Conservation (phyloP, 2,797 vertebrate genomes). For the Hirundo rustica region DNA sequence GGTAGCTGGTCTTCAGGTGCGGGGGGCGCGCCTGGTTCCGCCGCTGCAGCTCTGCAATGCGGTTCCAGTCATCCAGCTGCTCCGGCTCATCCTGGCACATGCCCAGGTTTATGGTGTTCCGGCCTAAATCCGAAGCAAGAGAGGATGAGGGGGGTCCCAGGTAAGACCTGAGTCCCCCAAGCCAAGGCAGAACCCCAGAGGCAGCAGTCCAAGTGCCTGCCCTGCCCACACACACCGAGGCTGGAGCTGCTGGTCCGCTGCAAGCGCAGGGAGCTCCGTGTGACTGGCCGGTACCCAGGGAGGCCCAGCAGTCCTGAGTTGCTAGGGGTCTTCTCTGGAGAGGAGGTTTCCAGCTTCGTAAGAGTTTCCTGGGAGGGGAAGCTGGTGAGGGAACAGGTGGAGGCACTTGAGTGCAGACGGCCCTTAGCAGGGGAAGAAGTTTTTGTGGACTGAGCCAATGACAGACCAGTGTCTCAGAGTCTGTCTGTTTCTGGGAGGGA, state of each 20-base stretch:
- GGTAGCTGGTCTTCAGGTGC: slow-evolving; percentile 93
- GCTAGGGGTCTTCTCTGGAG: slow-evolving; percentile 63
- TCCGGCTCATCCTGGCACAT: slow-evolving; percentile 89
- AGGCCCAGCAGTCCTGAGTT: slow-evolving; percentile 77
- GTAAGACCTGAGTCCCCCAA: neutral
- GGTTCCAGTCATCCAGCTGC: slow-evolving; percentile 85
- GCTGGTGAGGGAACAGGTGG: slow-evolving; percentile 60
- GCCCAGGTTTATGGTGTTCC: slow-evolving; percentile 70
- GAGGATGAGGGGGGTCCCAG: accelerated
- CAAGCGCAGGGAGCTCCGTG: slow-evolving; percentile 73
- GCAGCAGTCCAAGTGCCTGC: too few relatives aligned
- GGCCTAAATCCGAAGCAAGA: slow-evolving; percentile 14
- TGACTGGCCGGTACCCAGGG: slow-evolving; percentile 88
- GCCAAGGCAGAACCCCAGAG: neutral
- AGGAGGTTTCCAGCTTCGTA: slow-evolving; percentile 57
- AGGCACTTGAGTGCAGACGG: slow-evolving; percentile 65
- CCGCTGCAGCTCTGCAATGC: slow-evolving; percentile 90
- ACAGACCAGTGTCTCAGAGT: slow-evolving; percentile 56
- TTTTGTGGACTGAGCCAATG: slow-evolving; percentile 71
- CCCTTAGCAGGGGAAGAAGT: slow-evolving; percentile 66
- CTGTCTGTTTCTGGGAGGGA: slow-evolving; percentile 73
- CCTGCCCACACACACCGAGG: neutral
- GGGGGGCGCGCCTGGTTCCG: slow-evolving; percentile 87
- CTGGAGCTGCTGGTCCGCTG: slow-evolving; percentile 64
- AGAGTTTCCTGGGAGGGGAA: slow-evolving; percentile 70